Evolutionary conservation across 2,113 vertebrate species (phyloP).

Genomic region (Picathartes gymnocephalus): DNA sequence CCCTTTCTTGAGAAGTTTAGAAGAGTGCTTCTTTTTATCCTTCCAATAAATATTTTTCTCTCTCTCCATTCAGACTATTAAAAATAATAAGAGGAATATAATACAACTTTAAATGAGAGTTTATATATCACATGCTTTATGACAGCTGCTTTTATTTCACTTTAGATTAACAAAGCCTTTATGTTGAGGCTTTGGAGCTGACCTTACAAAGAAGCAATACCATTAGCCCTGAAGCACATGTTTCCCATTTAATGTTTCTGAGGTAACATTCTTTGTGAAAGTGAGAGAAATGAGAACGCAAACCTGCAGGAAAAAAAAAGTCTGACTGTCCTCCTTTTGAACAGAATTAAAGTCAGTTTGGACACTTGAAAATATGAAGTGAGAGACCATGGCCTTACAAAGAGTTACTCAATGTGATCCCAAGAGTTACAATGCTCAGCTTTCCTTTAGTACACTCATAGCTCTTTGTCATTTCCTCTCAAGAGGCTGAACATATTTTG

Average conservation of each 20-base stretch:
- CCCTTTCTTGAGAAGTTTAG: background rate
- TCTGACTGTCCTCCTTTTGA: slow-evolving; percentile 50
- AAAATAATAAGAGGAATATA: slow-evolving; percentile 69
- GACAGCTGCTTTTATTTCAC: slow-evolving; percentile 74
- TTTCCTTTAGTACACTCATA: slow-evolving; percentile 8
- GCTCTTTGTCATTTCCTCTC: background rate
- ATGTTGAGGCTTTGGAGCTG: slow-evolving; percentile 56
- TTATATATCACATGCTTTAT: slow-evolving; percentile 66
- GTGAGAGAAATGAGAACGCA: slow-evolving; percentile 62
- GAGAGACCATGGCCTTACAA: slow-evolving; percentile 5
- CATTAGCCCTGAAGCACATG: slow-evolving; percentile 69
- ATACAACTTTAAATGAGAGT: slow-evolving; percentile 59
- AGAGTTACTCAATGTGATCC: slow-evolving; percentile 24
- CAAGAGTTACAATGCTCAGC: slow-evolving; percentile 15
- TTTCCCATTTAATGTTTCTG: slow-evolving; percentile 73
- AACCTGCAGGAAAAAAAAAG: slow-evolving; percentile 56
- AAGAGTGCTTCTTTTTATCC: slow-evolving; percentile 38
- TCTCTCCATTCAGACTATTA: slow-evolving; percentile 56
- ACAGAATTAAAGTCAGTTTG: slow-evolving; percentile 45
- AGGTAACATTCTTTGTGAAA: slow-evolving; percentile 71
- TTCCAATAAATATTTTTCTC: slow-evolving; percentile 58
- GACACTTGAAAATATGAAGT: slow-evolving; percentile 56
- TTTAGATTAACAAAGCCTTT: slow-evolving; percentile 70
- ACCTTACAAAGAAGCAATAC: slow-evolving; percentile 56
- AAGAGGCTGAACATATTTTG: slow-evolving; percentile 46